Conservation (phyloP, 2,113 vertebrate genomes). For the Oryzias celebensis region DNA sequence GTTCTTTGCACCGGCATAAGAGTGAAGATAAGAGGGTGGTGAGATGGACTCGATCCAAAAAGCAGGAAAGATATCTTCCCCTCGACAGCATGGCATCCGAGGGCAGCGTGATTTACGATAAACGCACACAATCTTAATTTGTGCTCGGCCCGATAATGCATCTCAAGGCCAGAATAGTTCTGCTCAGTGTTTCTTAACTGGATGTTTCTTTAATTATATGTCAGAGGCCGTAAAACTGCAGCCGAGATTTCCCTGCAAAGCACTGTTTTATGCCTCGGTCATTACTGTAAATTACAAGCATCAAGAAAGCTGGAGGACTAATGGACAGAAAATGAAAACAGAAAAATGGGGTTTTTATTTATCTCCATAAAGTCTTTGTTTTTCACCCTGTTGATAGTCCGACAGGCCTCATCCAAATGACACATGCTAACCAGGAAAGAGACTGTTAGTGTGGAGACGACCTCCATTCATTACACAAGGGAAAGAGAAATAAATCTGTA, state of each 20-base stretch:
- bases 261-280: conserved; percentile 57
- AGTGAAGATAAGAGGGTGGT: conserved; percentile 39
- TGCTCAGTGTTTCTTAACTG: conserved; percentile 79
- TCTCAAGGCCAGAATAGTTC: conserved; percentile 73
- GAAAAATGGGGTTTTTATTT: conserved; percentile 71
- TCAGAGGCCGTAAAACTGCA: conserved; percentile 81
- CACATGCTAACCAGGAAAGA: conserved; percentile 28
- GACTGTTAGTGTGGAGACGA: conserved; percentile 44
- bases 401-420: conserved; percentile 28
- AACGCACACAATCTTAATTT: conserved; percentile 78
- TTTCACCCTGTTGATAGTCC: conserved; percentile 48
- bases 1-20: conserved; percentile 37
- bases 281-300: conserved; percentile 66
- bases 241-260: conserved; percentile 61
- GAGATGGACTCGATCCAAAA: conserved; percentile 74
- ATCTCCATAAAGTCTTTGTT: conserved; percentile 51
- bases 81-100: conserved; percentile 46
- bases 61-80: conserved; percentile 55
- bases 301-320: conserved; percentile 47
- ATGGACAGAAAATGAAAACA: conserved; percentile 58
- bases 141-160: conserved; percentile 73
- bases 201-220: conserved; percentile 86
- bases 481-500: conserved; percentile 66
- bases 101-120: conserved; percentile 75
- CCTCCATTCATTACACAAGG: conserved; percentile 33